A percentile compares a stretch with the other conserved stretches of the same genome.
phyloP scores from a whole-genome alignment of 2,113 vertebrate species.

The Anarhynchus alexandrinus region DNA sequence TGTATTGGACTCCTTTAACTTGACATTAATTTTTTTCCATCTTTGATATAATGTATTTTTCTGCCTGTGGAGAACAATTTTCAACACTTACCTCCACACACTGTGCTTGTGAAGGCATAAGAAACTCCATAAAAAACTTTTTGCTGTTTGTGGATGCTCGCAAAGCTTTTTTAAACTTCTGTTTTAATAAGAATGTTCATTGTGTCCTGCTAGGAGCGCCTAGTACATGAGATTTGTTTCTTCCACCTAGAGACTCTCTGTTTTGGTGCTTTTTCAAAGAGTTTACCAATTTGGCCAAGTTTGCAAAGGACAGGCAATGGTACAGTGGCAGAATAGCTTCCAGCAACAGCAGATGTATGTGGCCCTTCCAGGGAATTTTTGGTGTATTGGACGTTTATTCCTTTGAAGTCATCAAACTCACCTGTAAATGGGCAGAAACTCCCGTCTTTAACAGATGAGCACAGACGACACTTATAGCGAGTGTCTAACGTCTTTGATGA shows the following conservation, averaged over 20 bases:
- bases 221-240: background rate
- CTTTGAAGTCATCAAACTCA: background rate
- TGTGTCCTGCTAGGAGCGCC: background rate
- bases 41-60: background rate
- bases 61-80: background rate
- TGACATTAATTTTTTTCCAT: background rate
- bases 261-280: background rate
- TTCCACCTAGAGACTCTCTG: background rate
- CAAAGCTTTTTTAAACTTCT: background rate
- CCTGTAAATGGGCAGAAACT: background rate
- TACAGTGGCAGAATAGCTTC: background rate
- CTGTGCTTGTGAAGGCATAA: background rate
- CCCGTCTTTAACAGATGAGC: background rate
- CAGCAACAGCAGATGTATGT: background rate
- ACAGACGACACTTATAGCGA: background rate
- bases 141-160: background rate
- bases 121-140: background rate
- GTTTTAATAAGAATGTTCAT: background rate
- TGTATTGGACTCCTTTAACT: background rate
- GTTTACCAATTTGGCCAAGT: background rate
- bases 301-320: background rate
- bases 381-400: background rate
- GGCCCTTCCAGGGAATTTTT: background rate
- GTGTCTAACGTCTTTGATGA: background rate
- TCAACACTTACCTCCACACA: background rate